Base-by-base conservation (phyloP, 2,113 vertebrate species). In the Pelusios castaneus region DNA sequence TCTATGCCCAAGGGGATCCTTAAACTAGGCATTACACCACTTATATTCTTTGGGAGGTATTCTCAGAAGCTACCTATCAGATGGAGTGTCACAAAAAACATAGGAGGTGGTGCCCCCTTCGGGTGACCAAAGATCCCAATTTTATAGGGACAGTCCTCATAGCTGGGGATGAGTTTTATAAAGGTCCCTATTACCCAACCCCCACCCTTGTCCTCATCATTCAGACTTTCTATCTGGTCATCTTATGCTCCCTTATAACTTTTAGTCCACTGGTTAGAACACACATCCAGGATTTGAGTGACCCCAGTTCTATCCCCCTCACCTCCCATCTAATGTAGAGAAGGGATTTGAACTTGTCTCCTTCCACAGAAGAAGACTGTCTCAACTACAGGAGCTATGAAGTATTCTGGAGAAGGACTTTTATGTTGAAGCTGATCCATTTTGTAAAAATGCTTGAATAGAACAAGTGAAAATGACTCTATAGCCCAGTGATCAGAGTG, bases 31-130 rank as follows among this genome's bases (percentile, higher is more conserved):
- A 25, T 17, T 78, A 31, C 27, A 9, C 41, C 31, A 27, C 2
- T 4, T 5, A 27, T 51, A 19, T 25, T 3, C 4, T 3, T 2
- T 1, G 2, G 11, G 34, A 29, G 8, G 17, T 70, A 10, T 34
- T 84, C 27, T 38, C 7, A 2, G 9, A n/a, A 82, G 24, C 2
- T 9, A 2, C 2, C 27, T 82, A 38, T 13, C 21, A 67, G 24
- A 70, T 24, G 8, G 70, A 25, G 38, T 21, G 1, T 38, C 22
- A n/a, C n/a, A 43, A 10, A 73, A 73, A 73, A 41, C 16, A n/a
- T 34, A 63, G 31, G 60, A n/a, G 60, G 16, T 60, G 12, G 29
- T 47, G 6, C 17, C 51, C 51, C 51, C 51, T 14, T 52, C 5
- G 51, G 13, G 51, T 52, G 51, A 17, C 51, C 51, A 17, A 14